These are phyloP conservation scores for Drosophila novamexicana DNA, from an alignment of 1,140 invertebrate genomes.

Conservation along the genomic window DNA sequence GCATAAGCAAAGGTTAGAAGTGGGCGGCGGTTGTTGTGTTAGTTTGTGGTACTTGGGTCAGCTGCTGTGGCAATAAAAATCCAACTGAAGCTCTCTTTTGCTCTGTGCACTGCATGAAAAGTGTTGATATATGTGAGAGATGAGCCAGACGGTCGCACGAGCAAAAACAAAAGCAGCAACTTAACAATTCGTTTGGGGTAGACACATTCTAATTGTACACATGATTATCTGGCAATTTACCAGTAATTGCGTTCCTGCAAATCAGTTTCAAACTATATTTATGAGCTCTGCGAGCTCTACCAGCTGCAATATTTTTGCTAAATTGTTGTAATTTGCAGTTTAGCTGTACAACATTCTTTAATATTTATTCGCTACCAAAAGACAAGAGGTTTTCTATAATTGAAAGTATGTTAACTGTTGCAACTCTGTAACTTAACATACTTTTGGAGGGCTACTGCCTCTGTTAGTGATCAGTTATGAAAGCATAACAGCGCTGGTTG, in stretches of 20 bases:
- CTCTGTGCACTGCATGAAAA: constrained; percentile 56
- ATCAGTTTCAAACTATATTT: constrained; percentile 8
- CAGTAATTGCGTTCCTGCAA: constrained; percentile 28
- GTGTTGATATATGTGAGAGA: constrained; percentile 72
- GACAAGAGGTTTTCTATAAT: too few relatives aligned
- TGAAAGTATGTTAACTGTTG: too few relatives aligned
- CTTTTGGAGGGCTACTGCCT: too few relatives aligned
- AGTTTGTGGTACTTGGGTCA: constrained; percentile 46
- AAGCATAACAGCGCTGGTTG: too few relatives aligned
- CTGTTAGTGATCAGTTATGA: too few relatives aligned
- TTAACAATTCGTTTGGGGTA: constrained; percentile 24
- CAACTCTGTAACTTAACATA: too few relatives aligned
- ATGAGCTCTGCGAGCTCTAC: background rate
- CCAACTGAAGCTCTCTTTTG: constrained; percentile 51
- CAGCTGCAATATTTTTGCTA: background rate
- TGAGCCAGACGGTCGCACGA: constrained; percentile 24
- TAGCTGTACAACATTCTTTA: background rate
- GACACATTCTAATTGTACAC: constrained; percentile 46
- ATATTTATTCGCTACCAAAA: background rate
- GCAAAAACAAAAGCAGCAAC: constrained; percentile 11
- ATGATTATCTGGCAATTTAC: constrained; percentile 46
- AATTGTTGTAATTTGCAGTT: background rate
- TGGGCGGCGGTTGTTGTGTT: constrained; percentile 3
- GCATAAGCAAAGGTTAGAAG: constrained; percentile 67
- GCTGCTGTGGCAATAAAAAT: constrained; percentile 77